Conservation (phyloP, 2,113 vertebrate genomes). For the Corydoras sp. region DNA sequence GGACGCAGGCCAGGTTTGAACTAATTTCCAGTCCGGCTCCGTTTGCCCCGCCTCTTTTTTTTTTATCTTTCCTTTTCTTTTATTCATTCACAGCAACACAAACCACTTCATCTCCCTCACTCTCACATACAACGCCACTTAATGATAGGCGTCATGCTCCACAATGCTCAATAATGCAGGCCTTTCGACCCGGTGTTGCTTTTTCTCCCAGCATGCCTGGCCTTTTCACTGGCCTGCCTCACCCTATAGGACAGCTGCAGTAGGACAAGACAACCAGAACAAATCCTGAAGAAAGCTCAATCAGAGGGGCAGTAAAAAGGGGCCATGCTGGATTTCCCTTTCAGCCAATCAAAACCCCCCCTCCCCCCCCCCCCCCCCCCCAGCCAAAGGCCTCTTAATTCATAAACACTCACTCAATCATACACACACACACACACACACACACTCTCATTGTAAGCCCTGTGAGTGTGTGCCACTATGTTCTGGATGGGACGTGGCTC, state of each 20-base stretch:
- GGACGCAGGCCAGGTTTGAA: constrained; percentile 10
- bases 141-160: constrained; percentile 51
- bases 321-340: constrained; percentile 50
- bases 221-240: constrained; percentile 36
- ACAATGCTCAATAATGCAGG: constrained; percentile 46
- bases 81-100: constrained; percentile 32
- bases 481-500: constrained; percentile 31
- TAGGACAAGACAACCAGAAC: constrained; percentile 51
- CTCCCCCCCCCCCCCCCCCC: constrained; percentile 21
- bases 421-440: constrained; percentile 22
- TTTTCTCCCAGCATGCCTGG: constrained; percentile 40
- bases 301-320: constrained; percentile 48
- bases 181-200: constrained; percentile 40
- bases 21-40: constrained; percentile 6
- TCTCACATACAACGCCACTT: constrained; percentile 47
- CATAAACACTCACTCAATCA: constrained; percentile 34
- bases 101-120: constrained; percentile 37
- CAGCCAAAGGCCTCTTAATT: constrained; percentile 17
- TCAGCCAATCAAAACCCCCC: constrained; percentile 49
- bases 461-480: constrained; percentile 42
- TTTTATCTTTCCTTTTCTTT: constrained; percentile 13
- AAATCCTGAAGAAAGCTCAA: constrained; percentile 56
- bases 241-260: constrained; percentile 50
- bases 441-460: constrained; percentile 36
- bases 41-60: background rate